Base-by-base conservation (phyloP, 2,113 vertebrate genomes). In the Leucoraja erinaceus region DNA sequence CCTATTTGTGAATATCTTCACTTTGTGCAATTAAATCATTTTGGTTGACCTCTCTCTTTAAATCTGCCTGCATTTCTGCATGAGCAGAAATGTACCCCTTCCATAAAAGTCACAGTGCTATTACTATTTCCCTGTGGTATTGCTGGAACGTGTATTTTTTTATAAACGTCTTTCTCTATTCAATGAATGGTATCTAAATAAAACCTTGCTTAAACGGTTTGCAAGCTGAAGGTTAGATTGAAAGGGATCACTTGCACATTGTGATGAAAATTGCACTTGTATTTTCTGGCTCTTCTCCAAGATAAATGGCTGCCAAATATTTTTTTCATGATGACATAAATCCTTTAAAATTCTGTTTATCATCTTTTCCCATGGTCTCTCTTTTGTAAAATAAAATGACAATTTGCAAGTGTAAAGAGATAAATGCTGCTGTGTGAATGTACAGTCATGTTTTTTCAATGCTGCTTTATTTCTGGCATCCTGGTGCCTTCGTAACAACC, bases 21-120 rank as follows among this genome's bases (percentile, higher is more conserved):
- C 83, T 63, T 66, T 88, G 59, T n/a, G 59, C 83, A 61, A 83
- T 88, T 88, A 88, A 63, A 88, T 88, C 28, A 63, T 33, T 63
- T 88, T 88, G 59, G n/a, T 31, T 66, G 83, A 88, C 28, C 59
- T 63, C 28, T 16, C 59, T 20, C 78, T 54, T 81, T 81, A 56
- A 81, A 81, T 22, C 47, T 81, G 75, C n/a, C 22, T 75, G 72
- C 22, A 28, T 25, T 75, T 75, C 72, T 75, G 25, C 72, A 75
- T 75, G 72, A 75, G 20, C 72, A 75, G 6, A 75, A 28, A 75
- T 25, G 25, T 20, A 28, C 72, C 20, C 72, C 25, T 79, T 79
- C 77, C n/a, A 77, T 31, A 77, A 12, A 77, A 77, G n/a, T 77
- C 75, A 28, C 75, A n/a, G 74, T 75, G 20, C 74, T 75, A n/a